These are phyloP conservation scores for Helarctos malayanus DNA, from an alignment of 2,797 vertebrate species.

Conservation along the genomic window DNA sequence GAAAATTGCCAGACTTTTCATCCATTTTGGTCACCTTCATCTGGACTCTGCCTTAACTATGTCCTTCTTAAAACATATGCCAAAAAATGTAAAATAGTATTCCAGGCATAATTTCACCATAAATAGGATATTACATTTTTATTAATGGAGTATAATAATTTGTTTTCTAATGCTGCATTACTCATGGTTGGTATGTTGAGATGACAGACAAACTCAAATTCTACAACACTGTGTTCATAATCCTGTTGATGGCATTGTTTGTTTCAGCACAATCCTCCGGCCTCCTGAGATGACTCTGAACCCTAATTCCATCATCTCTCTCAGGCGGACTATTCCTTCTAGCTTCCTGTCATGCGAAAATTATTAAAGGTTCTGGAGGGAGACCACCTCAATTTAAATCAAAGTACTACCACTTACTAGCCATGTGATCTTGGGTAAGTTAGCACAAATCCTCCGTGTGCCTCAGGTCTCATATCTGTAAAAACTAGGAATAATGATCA, in stretches of 20 bases:
- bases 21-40: conserved; percentile 8
- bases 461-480: neutral
- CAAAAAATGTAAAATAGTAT: conserved; percentile 42
- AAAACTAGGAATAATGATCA: neutral
- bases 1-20: conserved; percentile 38
- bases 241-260: neutral
- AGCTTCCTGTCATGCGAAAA: neutral
- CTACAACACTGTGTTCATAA: neutral
- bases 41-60: neutral
- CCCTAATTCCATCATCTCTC: neutral
- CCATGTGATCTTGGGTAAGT: neutral
- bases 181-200: neutral
- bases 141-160: neutral
- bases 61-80: conserved; percentile 44
- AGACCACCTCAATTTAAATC: neutral
- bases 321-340: neutral
- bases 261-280: neutral
- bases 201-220: conserved; percentile 23
- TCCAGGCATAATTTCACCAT: conserved; percentile 4
- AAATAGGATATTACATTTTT: conserved; percentile 16
- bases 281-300: conserved; percentile 33
- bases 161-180: conserved; percentile 38
- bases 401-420: neutral
- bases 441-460: neutral
- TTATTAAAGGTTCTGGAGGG: neutral